Evolutionary conservation across 1,140 invertebrate genomes (phyloP).

Genomic region (Paraescarpia echinospica): DNA sequence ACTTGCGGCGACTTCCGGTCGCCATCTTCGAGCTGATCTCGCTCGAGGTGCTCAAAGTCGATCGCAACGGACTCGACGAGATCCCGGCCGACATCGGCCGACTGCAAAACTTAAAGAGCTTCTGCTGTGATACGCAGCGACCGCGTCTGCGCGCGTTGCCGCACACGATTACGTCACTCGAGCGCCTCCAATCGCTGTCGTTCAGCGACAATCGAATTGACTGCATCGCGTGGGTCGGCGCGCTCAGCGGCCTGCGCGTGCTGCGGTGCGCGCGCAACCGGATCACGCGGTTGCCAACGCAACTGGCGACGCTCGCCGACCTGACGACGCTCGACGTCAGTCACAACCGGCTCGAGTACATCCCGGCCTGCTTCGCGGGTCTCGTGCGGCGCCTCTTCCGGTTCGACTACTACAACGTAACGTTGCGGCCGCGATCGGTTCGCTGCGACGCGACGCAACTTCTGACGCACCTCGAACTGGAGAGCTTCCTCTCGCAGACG

Average conservation of each 20-base stretch:
- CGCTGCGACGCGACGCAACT: conserved; percentile 25
- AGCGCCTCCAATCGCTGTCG: conserved; percentile 24
- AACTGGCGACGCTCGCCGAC: conserved; percentile 27
- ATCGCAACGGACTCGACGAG: conserved; percentile 29
- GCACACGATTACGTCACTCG: conserved; percentile 23
- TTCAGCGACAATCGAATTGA: conserved; percentile 33
- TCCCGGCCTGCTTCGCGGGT: conserved; percentile 27
- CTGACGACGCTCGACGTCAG: conserved; percentile 30
- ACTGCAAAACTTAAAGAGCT: conserved; percentile 23
- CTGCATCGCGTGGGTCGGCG: conserved; percentile 28
- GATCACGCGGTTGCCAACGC: conserved; percentile 29
- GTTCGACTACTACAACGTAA: conserved; percentile 32
- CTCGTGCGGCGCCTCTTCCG: conserved; percentile 24
- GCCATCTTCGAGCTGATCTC: conserved; percentile 26
- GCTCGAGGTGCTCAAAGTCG: conserved; percentile 29
- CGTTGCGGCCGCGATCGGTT: conserved; percentile 27
- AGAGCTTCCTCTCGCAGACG: conserved; percentile 20
- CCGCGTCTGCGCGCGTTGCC: conserved; percentile 29
- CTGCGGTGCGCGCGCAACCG: conserved; percentile 31
- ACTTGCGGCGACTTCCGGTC: conserved; percentile 27
- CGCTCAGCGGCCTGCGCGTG: conserved; percentile 24
- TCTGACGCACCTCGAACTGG: conserved; percentile 28
- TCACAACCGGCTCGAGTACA: conserved; percentile 30
- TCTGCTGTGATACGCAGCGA: conserved; percentile 30
- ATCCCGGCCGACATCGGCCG: conserved; percentile 27